These are phyloP conservation scores for Tetramorium bicarinatum DNA, from an alignment of 2,888 invertebrate species.

Conservation along the genomic window DNA sequence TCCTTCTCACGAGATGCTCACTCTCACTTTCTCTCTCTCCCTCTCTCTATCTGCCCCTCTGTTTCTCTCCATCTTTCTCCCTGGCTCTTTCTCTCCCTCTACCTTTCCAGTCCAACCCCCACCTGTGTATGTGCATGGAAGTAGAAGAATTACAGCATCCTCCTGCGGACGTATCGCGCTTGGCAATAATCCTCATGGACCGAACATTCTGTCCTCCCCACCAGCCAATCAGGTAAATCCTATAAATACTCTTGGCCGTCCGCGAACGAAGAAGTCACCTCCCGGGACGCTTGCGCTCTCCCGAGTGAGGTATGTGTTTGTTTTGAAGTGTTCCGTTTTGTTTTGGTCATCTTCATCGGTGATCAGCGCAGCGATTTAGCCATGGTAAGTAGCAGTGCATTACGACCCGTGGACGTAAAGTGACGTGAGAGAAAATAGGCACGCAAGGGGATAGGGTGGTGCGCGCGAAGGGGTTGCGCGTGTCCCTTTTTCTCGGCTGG, in stretches of 20 bases:
- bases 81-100: conserved; percentile 44
- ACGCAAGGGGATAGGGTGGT: neutral
- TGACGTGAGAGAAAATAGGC: conserved; percentile 25
- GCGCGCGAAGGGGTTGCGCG: conserved; percentile 7
- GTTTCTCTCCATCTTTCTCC: conserved; percentile 41
- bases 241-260: conserved; percentile 85
- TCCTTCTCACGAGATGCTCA: conserved; percentile 67
- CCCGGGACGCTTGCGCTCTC: conserved; percentile 65
- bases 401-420: conserved; percentile 23
- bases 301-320: conserved; percentile 81
- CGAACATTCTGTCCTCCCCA: conserved; percentile 77
- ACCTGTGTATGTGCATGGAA: conserved; percentile 35
- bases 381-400: conserved; percentile 73
- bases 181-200: conserved; percentile 82
- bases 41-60: conserved; percentile 32
- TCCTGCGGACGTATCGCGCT: conserved; percentile 71
- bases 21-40: conserved; percentile 69
- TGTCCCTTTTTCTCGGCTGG: neutral
- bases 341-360: conserved; percentile 50
- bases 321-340: conserved; percentile 74
- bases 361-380: conserved; percentile 42
- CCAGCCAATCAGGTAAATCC: conserved; percentile 83
- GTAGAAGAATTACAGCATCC: conserved; percentile 82
- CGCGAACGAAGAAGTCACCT: conserved; percentile 76
- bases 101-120: conserved; percentile 41